Percentiles rank a stretch among this genome's conserved stretches.
phyloP scores from a whole-genome alignment of 2,888 invertebrate species.

The Spilarctia lutea region DNA sequence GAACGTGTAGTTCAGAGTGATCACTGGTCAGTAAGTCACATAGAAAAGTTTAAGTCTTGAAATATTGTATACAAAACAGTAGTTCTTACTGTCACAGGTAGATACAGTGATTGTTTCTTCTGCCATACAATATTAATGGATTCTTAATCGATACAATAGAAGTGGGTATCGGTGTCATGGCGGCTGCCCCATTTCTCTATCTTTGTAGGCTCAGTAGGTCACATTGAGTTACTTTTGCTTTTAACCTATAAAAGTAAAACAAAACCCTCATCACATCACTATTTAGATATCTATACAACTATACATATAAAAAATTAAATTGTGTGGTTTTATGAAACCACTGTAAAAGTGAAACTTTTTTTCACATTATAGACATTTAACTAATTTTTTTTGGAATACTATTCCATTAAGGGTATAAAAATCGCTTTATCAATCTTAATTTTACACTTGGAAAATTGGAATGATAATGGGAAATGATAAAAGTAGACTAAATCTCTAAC shows the following conservation, averaged over 20 bases:
- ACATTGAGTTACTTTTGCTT: not conserved
- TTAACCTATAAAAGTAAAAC: not conserved
- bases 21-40: no score
- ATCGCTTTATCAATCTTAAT: no score
- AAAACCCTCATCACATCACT: not conserved
- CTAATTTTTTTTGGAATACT: no score
- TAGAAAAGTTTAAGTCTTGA: not conserved
- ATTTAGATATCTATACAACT: not conserved
- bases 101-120: not conserved
- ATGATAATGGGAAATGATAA: no score
- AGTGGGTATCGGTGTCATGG: constrained; percentile 20
- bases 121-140: not conserved
- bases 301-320: no score
- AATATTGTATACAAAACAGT: not conserved
- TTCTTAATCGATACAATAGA: constrained; percentile 11
- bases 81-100: not conserved
- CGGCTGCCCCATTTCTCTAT: constrained; percentile 14
- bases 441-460: no score
- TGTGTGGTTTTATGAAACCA: no score
- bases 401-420: no score
- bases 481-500: no score
- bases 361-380: no score
- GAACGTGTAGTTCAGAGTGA: no score
- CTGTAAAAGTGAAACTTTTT: no score
- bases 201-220: not conserved